Evolutionary conservation across 2,888 invertebrate species (phyloP).

Genomic region (Steinernema hermaphroditum): DNA sequence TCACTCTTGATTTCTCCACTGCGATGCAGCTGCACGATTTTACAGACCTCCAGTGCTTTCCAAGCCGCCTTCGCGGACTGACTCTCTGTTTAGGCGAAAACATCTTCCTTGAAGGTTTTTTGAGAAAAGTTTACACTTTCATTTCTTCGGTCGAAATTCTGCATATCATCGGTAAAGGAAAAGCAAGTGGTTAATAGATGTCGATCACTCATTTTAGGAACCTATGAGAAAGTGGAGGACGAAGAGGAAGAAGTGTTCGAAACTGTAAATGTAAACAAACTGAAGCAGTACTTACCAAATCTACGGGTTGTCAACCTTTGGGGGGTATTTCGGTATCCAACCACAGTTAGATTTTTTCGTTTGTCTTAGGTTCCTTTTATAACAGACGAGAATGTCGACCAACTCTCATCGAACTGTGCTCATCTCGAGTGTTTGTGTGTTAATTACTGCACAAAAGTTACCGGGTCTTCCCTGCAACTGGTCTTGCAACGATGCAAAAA

Average conservation of each 20-base stretch:
- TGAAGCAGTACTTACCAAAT: constrained; percentile 97
- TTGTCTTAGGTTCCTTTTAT: constrained; percentile 62
- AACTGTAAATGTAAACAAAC: constrained; percentile 96
- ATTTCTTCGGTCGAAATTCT: constrained; percentile 95
- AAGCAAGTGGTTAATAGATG: no score
- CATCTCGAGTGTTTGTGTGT: constrained; percentile 94
- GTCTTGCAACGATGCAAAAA: constrained; percentile 89
- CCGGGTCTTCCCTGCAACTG: constrained; percentile 90
- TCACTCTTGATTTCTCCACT: constrained; percentile 89
- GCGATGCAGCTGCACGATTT: constrained; percentile 99
- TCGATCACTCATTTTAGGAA: no score
- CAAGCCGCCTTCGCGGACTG: constrained; percentile 90
- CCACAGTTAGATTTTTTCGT: neutral
- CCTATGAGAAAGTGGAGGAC: constrained; percentile 94
- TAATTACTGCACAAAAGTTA: constrained; percentile 94
- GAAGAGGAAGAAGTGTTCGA: constrained; percentile 99
- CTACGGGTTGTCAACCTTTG: constrained; percentile 94
- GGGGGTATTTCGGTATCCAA: constrained; percentile 90
- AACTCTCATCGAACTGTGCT: constrained; percentile 73
- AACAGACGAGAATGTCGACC: constrained; percentile 97
- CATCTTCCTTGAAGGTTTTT: constrained; percentile 99
- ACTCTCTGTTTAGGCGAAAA: constrained; percentile 97
- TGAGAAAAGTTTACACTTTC: constrained; percentile 98
- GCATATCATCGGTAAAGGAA: constrained; percentile 90
- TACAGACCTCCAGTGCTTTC: constrained; percentile 97